phyloP scores from a whole-genome alignment of 2,113 vertebrate species.

The Gadus macrocephalus region DNA sequence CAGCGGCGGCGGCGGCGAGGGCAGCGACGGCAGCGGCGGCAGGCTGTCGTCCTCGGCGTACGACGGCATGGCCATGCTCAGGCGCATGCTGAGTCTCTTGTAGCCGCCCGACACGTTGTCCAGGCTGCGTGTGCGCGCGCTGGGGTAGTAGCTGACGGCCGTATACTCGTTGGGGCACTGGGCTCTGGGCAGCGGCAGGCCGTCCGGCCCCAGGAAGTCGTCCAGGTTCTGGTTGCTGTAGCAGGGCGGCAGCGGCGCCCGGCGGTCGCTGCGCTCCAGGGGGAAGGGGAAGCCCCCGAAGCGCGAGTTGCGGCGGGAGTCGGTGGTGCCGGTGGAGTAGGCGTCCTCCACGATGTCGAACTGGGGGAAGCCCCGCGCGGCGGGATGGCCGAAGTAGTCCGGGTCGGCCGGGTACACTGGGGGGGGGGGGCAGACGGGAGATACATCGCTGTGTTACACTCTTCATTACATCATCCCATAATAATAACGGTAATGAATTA shows the following conservation, averaged over 20 bases:
- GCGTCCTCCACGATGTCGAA: conserved; percentile 81
- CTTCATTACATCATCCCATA: no score
- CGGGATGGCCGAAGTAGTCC: conserved; percentile 78
- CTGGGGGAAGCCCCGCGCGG: conserved; percentile 79
- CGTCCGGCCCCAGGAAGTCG: conserved; percentile 81
- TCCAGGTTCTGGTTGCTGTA: conserved; percentile 96
- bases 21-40: conserved; percentile 36
- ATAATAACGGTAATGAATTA: no score
- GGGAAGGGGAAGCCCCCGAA: conserved; percentile 95
- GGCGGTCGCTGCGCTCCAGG: conserved; percentile 83
- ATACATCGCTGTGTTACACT: no score
- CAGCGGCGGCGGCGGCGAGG: conserved; percentile 19
- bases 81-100: conserved; percentile 85
- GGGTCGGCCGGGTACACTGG: conserved; percentile 83
- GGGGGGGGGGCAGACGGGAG: neutral
- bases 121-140: conserved; percentile 72
- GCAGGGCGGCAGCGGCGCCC: conserved; percentile 89
- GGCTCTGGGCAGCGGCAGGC: conserved; percentile 69
- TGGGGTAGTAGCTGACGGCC: conserved; percentile 92
- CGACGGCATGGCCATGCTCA: conserved; percentile 89
- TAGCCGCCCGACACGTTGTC: conserved; percentile 74
- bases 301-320: conserved; percentile 73
- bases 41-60: conserved; percentile 74
- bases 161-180: conserved; percentile 92
- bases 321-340: conserved; percentile 56